Evolutionary conservation across 1,140 invertebrate species (phyloP).

Genomic region (Drosophila azteca): DNA sequence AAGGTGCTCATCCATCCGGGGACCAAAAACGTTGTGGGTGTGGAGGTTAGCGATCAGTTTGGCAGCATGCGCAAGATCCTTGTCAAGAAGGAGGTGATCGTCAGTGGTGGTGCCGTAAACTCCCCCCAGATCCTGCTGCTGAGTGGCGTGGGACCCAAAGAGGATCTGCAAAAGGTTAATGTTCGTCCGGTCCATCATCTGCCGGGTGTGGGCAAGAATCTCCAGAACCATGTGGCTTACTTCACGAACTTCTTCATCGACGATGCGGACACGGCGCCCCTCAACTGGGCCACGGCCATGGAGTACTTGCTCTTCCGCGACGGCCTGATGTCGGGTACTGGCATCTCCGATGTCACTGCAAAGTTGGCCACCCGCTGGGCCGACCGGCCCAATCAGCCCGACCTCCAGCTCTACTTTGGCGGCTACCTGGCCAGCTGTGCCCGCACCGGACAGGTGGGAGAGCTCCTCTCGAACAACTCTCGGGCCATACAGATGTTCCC

Average conservation of each 20-base stretch:
- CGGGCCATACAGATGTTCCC: constrained; percentile 87
- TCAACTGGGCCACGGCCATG: constrained; percentile 95
- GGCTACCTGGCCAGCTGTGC: constrained; percentile 93
- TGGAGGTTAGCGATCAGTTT: constrained; percentile 85
- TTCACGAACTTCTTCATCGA: constrained; percentile 91
- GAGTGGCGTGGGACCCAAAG: constrained; percentile 91
- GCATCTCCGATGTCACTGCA: constrained; percentile 92
- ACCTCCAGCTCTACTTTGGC: constrained; percentile 93
- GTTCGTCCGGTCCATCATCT: constrained; percentile 89
- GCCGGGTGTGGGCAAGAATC: constrained; percentile 93
- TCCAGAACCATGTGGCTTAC: constrained; percentile 94
- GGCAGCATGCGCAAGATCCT: constrained; percentile 87
- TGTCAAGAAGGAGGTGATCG: constrained; percentile 91
- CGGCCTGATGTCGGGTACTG: constrained; percentile 93
- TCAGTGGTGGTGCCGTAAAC: constrained; percentile 89
- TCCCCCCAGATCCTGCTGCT: constrained; percentile 93
- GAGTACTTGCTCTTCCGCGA: constrained; percentile 93
- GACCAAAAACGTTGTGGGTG: constrained; percentile 85
- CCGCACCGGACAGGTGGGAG: constrained; percentile 92
- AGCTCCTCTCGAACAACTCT: constrained; percentile 87
- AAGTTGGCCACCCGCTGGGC: constrained; percentile 92
- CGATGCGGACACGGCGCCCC: constrained; percentile 90
- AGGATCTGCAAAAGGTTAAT: constrained; percentile 87
- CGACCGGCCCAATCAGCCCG: constrained; percentile 91
- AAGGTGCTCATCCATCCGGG: constrained; percentile 88